Base-by-base conservation (phyloP, 2,888 invertebrate genomes). In the Mythimna ferrago region DNA sequence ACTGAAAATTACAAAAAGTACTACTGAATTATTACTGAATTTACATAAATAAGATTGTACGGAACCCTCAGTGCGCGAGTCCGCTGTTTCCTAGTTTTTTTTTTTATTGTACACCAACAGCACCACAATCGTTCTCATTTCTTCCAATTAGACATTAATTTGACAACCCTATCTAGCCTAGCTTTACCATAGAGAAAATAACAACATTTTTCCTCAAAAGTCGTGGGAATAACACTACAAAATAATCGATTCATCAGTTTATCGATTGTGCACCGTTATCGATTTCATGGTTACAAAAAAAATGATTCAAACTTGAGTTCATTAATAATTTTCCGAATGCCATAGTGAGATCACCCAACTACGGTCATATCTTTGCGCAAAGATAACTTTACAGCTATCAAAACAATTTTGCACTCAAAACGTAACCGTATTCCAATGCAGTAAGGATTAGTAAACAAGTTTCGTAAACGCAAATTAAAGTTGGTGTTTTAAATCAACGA, bases 321-420 rank as follows among this genome's bases (percentile, higher is more conserved):
- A 78, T 76, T 83, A 68, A 69, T 71, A 81, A 76, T 76, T 75
- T 74, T 64, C 58, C 44, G 62, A 81, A 81, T 66, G 26, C 84
- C 78, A 72, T 72, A 78, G 79, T 82, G 83, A 84, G 82, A 80
- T 84, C 85, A 84, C 74, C 73, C 62, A 76, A 57, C 57, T 73
- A 71, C 68, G 72, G 72, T 76, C 78, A 73, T 77, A 78, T 76
- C 56, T 19, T 44, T 32, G 63, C 2, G 26, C 80, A 76, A 73
- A 67, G n/a, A 58, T 80, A 83, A 62, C 4, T 73, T 44, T 56
- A 21, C 63, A 35, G 10, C 9, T 60, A 10, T 38, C n/a, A 56
- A 62, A 62, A n/a, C 6, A 44, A 21, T 53, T 54, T 61, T 6
- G 1, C 51, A 51, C 19, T 44, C 11, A 38, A 83, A 73, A 61